Base-by-base conservation (phyloP, 1,140 invertebrate species). In the Atta colombica region DNA sequence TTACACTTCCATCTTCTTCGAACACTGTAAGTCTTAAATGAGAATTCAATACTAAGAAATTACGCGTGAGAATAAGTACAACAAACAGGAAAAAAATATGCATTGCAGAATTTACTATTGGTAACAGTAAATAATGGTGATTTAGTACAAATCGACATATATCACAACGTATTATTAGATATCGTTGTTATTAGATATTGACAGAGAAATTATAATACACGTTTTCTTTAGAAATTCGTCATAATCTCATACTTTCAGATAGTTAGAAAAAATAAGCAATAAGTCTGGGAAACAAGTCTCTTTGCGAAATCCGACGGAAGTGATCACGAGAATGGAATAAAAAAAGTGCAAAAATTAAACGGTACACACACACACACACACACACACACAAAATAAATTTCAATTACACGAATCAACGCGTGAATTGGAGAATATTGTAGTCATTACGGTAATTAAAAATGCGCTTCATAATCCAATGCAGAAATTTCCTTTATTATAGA, bases 381-480 rank as follows among this genome's bases (percentile, higher is more conserved):
- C 25, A 25, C 25, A 25, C 25, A 25, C 28, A 31, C 2, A 31
- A 0, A 28, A 28, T 80, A 25, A 25, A 6, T 49, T 39, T 31
- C 14, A 60, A 8, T 51, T 28, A 12, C 45, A 21, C 28, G 61
- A 39, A 39, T 39, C 35, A 39, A 39, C 39, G 45, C n/a, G 31
- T n/a, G 72, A 65, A 58, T 66, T 31, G 8, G 16, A 51, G 18
- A 21, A 49, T 74, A 72, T 61, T 35, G 3, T 53, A 58, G 12
- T 72, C 18, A 61, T 82, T 82, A 31, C 3, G 1, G 21, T 82
- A 74, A 82, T 82, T 82, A 61, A 82, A 82, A 21, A 82, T 28
- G 7, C 28, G n/a, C 55, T n/a, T 8, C 14, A 45, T n/a, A 49
- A 45, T 28, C 21, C 53, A 18, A 16, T 7, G 7, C n/a, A 35